These are phyloP conservation scores for Styela plicata DNA, from an alignment of 23 tunicate species.

Conservation along the genomic window DNA sequence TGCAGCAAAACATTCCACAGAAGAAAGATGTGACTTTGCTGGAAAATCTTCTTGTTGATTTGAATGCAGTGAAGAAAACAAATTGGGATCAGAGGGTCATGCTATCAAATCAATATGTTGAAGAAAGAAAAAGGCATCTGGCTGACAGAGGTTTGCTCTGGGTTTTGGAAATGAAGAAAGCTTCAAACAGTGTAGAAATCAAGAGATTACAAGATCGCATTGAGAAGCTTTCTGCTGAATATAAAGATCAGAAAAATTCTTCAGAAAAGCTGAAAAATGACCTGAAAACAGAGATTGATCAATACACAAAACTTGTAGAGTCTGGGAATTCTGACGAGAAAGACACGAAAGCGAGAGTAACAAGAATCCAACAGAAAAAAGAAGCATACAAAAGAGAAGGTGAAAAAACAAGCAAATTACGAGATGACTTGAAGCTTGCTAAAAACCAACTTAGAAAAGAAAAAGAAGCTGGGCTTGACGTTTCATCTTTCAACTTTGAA, in stretches of 20 bases:
- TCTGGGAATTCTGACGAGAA: slow-evolving; percentile 48
- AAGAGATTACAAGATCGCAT: slow-evolving; percentile 32
- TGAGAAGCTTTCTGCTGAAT: slow-evolving; percentile 36
- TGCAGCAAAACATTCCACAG: slow-evolving; percentile 42
- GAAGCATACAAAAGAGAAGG: slow-evolving; percentile 52
- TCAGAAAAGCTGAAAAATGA: slow-evolving; percentile 43
- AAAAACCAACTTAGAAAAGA: slow-evolving; percentile 54
- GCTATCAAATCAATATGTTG: slow-evolving; percentile 60
- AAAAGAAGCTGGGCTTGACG: slow-evolving; percentile 65
- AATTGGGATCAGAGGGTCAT: slow-evolving; percentile 57
- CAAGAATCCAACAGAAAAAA: slow-evolving; percentile 54
- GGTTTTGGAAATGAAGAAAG: slow-evolving; percentile 55
- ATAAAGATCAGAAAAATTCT: slow-evolving; percentile 47
- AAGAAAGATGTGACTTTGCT: slow-evolving; percentile 50
- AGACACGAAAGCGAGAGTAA: slow-evolving; percentile 45
- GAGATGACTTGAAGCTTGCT: slow-evolving; percentile 46
- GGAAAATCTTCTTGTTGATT: slow-evolving; percentile 61
- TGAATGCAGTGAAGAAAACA: slow-evolving; percentile 63
- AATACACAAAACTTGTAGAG: slow-evolving; percentile 51
- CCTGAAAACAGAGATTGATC: slow-evolving; percentile 37
- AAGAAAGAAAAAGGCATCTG: slow-evolving; percentile 61
- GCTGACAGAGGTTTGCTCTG: slow-evolving; percentile 78
- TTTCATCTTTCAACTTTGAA: slow-evolving; percentile 63
- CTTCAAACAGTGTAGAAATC: slow-evolving; percentile 59
- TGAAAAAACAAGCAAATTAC: slow-evolving; percentile 41